phyloP scores from a whole-genome alignment of 2,797 vertebrate genomes.

The Orestias chungarensis region DNA sequence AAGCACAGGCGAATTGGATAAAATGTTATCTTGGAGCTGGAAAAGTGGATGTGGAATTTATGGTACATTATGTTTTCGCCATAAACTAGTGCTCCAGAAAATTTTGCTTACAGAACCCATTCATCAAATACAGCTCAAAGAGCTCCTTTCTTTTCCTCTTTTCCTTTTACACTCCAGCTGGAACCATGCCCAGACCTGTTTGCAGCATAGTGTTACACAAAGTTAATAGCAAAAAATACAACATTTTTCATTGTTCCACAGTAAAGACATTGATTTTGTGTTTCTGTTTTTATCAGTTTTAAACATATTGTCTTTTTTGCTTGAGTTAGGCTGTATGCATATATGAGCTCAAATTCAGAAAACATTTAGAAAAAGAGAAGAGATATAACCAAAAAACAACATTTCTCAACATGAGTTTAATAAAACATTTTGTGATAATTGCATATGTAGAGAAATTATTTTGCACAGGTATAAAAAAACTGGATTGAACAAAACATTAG shows the following conservation, averaged over 20 bases:
- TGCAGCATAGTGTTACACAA: slow-evolving; percentile 25
- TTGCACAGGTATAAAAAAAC: not conserved
- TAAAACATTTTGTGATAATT: not conserved
- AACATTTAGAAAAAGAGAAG: not conserved
- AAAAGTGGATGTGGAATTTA: slow-evolving; percentile 75
- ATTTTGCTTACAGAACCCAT: slow-evolving; percentile 61
- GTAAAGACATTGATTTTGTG: slow-evolving; percentile 38
- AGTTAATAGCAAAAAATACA: slow-evolving; percentile 24
- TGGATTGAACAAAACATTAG: not conserved
- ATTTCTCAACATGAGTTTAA: not conserved
- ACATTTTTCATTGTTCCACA: slow-evolving; percentile 41
- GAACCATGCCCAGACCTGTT: slow-evolving; percentile 54
- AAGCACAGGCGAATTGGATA: slow-evolving; percentile 69
- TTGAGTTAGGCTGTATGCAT: slow-evolving; percentile 21
- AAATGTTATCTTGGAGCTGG: slow-evolving; percentile 68
- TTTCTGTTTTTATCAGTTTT: slow-evolving; percentile 47
- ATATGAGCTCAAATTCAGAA: slow-evolving; percentile 20
- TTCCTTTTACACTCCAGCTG: slow-evolving; percentile 33
- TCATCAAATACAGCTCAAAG: slow-evolving; percentile 64
- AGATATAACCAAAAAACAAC: slow-evolving; percentile 33
- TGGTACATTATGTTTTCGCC: slow-evolving; percentile 74
- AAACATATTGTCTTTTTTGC: slow-evolving; percentile 46
- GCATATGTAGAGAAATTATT: not conserved
- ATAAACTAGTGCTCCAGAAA: slow-evolving; percentile 65
- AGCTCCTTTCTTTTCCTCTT: slow-evolving; percentile 35